A percentile compares a stretch with the other conserved stretches of the same genome.
Evolutionary conservation across 2,113 vertebrate species (phyloP).

Genomic region (Dolichotis patagonum): DNA sequence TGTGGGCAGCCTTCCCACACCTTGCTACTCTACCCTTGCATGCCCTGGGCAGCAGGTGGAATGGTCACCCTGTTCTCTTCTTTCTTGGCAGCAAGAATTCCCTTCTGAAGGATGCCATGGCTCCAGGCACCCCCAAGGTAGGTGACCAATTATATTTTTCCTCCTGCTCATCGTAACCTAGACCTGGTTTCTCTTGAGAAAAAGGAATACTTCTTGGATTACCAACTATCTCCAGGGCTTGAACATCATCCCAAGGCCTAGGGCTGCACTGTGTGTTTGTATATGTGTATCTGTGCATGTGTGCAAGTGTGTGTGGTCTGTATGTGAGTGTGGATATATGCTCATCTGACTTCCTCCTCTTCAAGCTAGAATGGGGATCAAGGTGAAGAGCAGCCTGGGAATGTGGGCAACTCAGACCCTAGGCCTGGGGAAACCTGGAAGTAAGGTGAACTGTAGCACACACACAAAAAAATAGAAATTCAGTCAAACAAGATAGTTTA

Average conservation of each 20-base stretch:
- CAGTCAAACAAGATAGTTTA: background rate
- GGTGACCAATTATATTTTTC: slow-evolving; percentile 79
- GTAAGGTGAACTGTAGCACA: background rate
- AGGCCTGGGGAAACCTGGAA: background rate
- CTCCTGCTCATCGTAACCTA: background rate
- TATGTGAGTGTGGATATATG: background rate
- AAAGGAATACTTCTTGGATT: background rate
- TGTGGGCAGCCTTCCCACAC: slow-evolving; percentile 48
- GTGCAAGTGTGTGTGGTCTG: background rate
- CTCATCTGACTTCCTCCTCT: slow-evolving; percentile 48
- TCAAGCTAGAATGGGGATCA: slow-evolving; percentile 7
- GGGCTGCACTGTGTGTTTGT: background rate
- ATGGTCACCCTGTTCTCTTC: slow-evolving; percentile 81
- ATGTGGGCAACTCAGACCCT: background rate
- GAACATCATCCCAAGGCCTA: background rate
- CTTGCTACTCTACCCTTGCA: slow-evolving; percentile 11
- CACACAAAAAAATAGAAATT: background rate
- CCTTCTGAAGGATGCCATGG: slow-evolving; percentile 93
- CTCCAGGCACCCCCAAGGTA: slow-evolving; percentile 98
- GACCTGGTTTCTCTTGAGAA: background rate
- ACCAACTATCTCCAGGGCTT: background rate
- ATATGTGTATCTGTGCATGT: background rate
- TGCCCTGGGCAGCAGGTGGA: slow-evolving; percentile 39
- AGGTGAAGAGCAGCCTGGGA: background rate
- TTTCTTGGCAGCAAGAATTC: slow-evolving; percentile 94